A percentile compares a stretch with the other conserved stretches of the same genome.
These are phyloP conservation scores for Gymnogyps californianus DNA, from an alignment of 2,113 vertebrate genomes.

Conservation along the genomic window DNA sequence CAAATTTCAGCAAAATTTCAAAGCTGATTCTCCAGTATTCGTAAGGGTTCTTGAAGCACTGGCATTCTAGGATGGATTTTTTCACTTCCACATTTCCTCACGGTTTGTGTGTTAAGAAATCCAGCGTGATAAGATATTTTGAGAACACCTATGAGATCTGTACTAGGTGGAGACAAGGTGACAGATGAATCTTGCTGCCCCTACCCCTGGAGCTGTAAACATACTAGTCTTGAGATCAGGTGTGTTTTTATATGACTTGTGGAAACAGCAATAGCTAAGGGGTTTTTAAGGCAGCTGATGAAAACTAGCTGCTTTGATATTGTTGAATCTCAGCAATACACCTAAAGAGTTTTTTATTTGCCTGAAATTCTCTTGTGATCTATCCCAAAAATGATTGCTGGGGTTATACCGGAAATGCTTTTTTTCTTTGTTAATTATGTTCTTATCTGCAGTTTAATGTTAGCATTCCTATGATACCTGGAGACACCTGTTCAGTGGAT, in stretches of 20 bases:
- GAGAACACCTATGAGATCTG: constrained; percentile 19
- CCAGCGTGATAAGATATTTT: background rate
- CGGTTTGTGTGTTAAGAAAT: background rate
- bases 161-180: constrained; percentile 21
- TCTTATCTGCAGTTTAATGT: background rate
- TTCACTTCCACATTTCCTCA: background rate
- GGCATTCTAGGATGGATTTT: background rate
- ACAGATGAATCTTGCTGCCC: constrained; percentile 10
- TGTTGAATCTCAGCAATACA: background rate
- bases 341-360: background rate
- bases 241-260: background rate
- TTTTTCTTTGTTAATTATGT: background rate
- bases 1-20: background rate
- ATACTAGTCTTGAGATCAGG: background rate
- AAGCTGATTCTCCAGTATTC: background rate
- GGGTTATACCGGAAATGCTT: background rate
- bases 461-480: background rate
- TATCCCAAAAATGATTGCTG: background rate
- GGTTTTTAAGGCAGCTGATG: background rate
- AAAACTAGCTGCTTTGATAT: background rate
- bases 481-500: background rate
- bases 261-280: background rate
- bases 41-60: background rate
- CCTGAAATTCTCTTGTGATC: background rate
- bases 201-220: constrained; percentile 15